Conservation (phyloP, 2,113 vertebrate genomes). For the Ardeotis arabs region DNA sequence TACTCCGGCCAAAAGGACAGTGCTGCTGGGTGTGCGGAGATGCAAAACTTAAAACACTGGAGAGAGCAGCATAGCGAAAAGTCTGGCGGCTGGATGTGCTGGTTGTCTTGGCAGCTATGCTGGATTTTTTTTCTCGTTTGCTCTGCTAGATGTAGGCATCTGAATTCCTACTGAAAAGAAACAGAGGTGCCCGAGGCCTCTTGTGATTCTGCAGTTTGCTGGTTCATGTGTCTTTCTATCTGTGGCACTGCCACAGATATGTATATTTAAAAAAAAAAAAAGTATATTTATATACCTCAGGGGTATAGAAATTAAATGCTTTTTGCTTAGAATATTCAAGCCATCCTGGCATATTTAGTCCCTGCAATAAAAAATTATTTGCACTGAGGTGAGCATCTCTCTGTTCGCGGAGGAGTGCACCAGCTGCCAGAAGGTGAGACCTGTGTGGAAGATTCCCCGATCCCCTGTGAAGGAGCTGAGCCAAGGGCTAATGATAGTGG, state of each 20-base stretch:
- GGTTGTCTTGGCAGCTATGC: neutral
- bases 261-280: too few species aligned
- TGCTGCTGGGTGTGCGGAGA: neutral
- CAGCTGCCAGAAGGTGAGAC: neutral
- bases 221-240: neutral
- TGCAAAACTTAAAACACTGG: neutral
- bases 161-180: neutral
- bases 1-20: neutral
- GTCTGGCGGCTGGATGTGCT: neutral
- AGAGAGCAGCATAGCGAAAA: neutral
- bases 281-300: neutral
- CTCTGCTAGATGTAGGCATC: neutral
- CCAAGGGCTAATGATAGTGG: neutral
- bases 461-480: accelerated
- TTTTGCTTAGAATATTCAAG: neutral
- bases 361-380: neutral
- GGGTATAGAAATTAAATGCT: neutral
- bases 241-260: neutral
- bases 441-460: neutral
- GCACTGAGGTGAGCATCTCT: neutral
- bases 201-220: neutral
- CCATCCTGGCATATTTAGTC: neutral
- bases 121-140: neutral
- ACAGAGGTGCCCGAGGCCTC: neutral
- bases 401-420: neutral